phyloP scores from a whole-genome alignment of 2,797 vertebrate species.

The Cirrhinus mrigala region DNA sequence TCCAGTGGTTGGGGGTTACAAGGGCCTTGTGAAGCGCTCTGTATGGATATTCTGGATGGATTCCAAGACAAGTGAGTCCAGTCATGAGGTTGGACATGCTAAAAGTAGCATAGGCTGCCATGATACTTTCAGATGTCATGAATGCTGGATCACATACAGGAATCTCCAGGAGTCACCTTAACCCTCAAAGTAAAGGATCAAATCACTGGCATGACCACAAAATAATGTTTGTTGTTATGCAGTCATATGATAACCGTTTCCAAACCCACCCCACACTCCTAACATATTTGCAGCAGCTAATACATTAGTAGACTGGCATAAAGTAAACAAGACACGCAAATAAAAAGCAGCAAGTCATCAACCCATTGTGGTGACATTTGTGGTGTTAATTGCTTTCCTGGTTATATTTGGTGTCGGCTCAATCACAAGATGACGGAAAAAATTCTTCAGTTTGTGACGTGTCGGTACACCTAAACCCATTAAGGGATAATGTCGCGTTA shows the following conservation, averaged over 20 bases:
- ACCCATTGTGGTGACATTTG: neutral
- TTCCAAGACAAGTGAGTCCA: conserved; percentile 27
- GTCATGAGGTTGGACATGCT: conserved; percentile 42
- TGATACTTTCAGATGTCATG: conserved; percentile 34
- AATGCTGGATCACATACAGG: conserved; percentile 33
- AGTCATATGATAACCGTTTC: conserved; percentile 21
- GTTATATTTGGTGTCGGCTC: conserved; percentile 31
- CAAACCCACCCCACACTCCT: neutral
- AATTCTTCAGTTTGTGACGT: neutral
- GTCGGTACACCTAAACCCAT: neutral
- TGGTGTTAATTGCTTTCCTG: neutral
- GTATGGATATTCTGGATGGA: neutral
- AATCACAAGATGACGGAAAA: conserved; percentile 25
- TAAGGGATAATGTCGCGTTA: neutral
- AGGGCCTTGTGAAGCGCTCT: neutral
- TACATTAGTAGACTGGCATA: neutral
- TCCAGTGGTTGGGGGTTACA: neutral
- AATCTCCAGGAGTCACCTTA: conserved; percentile 51
- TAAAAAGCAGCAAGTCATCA: neutral
- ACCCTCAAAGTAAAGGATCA: neutral
- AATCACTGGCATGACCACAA: neutral
- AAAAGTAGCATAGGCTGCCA: conserved; percentile 44
- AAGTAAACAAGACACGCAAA: neutral
- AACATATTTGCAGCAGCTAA: neutral
- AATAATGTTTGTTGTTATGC: neutral